Evolutionary conservation across 2,888 invertebrate genomes (phyloP).

Genomic region (Fragum whitleyi): DNA sequence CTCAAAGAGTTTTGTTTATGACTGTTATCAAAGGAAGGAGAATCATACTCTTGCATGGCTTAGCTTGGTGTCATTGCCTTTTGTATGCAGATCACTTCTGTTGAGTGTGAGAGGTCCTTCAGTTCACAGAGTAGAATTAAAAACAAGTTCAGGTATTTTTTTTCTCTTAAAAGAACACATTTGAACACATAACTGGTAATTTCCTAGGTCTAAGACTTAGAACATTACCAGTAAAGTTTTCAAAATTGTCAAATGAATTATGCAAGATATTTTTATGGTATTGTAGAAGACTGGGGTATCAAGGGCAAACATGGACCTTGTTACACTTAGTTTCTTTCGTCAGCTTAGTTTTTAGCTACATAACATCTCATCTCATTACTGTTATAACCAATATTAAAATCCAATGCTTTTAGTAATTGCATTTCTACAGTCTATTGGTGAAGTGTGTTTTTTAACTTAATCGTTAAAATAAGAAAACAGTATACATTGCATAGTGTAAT

Average conservation of each 20-base stretch:
- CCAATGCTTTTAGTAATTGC: no score
- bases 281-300: background rate
- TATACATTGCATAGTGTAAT: no score
- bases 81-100: slow-evolving; percentile 46
- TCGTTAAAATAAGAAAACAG: background rate
- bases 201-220: background rate
- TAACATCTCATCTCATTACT: no score
- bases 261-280: background rate
- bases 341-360: background rate
- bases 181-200: background rate
- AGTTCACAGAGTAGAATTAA: slow-evolving; percentile 48
- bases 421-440: no score
- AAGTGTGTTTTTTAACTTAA: background rate
- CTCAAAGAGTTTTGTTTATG: slow-evolving; percentile 24
- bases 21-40: slow-evolving; percentile 27
- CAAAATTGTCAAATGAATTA: background rate
- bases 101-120: slow-evolving; percentile 52
- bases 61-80: slow-evolving; percentile 35
- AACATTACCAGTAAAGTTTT: background rate
- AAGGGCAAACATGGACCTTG: background rate
- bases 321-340: no score
- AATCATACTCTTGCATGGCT: slow-evolving; percentile 22
- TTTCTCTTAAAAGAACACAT: background rate
- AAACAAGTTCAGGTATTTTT: slow-evolving; percentile 12
- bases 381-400: no score